Evolutionary conservation across 2,888 invertebrate genomes (phyloP), one percentile per base, ranked within the genome.

Genomic region (Synanthedon formicaeformis): DNA sequence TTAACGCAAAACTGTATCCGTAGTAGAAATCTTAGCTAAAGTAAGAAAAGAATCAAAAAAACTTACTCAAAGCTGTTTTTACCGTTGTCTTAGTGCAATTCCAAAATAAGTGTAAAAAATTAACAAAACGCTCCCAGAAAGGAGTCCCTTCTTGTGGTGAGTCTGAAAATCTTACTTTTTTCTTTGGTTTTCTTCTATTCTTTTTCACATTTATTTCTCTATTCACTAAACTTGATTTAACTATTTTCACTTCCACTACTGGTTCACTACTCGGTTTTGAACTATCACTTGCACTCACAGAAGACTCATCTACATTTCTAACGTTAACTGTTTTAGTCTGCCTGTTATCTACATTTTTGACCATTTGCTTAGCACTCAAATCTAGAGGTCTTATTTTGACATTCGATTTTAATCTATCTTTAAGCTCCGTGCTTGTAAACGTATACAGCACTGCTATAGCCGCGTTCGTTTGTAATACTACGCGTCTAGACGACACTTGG

Each of bases 101-200:
- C 81, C 80, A 78, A 57, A 83, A 66, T 57, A 75, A 71, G 66
- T 70, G 70, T 63, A 81, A 74, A 69, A 79, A 74, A 48, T 62
- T 65, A 54, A 68, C 64, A 61, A 81, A 72, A 54, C 82, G 76
- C 59, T 74, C 70, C 63, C 71, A 70, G 56, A 82, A 60, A 51
- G 81, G 67, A 57, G 63, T 60, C 58, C 57, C 67, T 58, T 72
- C 71, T 53, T 60, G 55, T 51, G 57, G 75, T 41, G 60, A 62
- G 63, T 81, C 83, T 58, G 66, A 70, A 61, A 85, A 85, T 62
- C 76, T 71, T 62, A 85, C 83, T 69, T 71, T 76, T 75, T 85
- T 84, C 75, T 81, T 82, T 8, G 41, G 16, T 57, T 64, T 68
- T 55, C 66, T 60, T 63, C 66, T 68, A 58, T 60, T 58, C 62